A percentile compares a stretch with the other conserved stretches of the same genome.
phyloP scores from a whole-genome alignment of 2,113 vertebrate genomes.

The Oenanthe melanoleuca region DNA sequence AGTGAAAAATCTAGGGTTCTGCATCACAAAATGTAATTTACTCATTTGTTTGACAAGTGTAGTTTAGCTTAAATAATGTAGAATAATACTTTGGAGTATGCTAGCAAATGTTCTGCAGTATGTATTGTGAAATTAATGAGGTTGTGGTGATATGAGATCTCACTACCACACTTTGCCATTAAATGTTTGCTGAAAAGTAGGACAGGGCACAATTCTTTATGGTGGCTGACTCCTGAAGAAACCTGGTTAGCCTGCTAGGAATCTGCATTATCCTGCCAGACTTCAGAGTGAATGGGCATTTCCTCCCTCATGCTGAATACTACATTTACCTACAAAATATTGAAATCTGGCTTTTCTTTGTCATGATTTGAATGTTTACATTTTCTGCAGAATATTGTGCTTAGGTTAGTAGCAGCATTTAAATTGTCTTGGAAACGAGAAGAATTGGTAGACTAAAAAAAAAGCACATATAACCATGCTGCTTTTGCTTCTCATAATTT shows the following conservation, averaged over 20 bases:
- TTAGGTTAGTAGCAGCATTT: not conserved
- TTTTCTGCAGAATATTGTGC: not conserved
- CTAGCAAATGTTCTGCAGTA: conserved; percentile 38
- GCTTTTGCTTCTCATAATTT: not conserved
- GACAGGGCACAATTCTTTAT: not conserved
- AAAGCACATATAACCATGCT: not conserved
- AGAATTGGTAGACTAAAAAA: not conserved
- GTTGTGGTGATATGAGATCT: conserved; percentile 33
- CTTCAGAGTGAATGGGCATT: not conserved
- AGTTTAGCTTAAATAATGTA: conserved; percentile 47
- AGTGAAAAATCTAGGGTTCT: not conserved
- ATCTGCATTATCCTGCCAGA: not conserved
- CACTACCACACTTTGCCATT: not conserved
- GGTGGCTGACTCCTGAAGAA: not conserved
- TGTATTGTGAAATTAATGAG: conserved; percentile 44
- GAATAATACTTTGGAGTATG: not conserved
- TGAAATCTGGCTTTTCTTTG: not conserved
- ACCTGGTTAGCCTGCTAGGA: not conserved
- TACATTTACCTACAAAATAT: not conserved
- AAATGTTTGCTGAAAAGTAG: conserved; percentile 18
- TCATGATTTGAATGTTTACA: not conserved
- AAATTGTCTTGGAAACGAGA: not conserved
- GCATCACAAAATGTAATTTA: not conserved
- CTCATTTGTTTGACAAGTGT: conserved; percentile 39
- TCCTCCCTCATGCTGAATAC: not conserved